Evolutionary conservation across 64 coral and sea anemone species (phyloP).

Genomic region (Pocillopora verrucosa): DNA sequence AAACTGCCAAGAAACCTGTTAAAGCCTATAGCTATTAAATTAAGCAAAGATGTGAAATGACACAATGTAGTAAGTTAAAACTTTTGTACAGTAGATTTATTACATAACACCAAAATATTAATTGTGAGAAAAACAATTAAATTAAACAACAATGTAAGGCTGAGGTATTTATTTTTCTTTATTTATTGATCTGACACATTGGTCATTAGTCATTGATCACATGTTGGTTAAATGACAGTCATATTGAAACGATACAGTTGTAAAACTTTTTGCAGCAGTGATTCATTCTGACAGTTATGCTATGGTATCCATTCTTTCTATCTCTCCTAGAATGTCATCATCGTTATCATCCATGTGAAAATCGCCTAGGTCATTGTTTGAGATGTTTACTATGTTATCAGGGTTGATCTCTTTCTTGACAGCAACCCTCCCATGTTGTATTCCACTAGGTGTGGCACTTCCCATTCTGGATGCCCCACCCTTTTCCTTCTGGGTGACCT

Average conservation of each 20-base stretch:
- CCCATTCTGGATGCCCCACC: not conserved
- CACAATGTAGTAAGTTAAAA: not conserved
- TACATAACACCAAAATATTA: not conserved
- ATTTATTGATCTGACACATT: no score
- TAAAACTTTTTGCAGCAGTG: no score
- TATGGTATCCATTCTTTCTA: constrained; percentile 54
- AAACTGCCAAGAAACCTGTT: no score
- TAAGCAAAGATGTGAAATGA: no score
- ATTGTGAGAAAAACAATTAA: not conserved
- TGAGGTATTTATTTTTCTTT: no score
- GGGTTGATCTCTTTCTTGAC: constrained; percentile 10
- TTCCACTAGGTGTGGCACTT: not conserved
- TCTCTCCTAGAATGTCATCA: constrained; percentile 42
- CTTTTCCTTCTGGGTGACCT: constrained; percentile 8
- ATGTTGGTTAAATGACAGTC: no score
- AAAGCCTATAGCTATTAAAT: no score
- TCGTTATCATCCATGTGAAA: constrained; percentile 45
- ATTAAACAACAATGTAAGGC: no score
- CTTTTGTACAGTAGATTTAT: not conserved
- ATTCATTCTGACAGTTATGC: not conserved
- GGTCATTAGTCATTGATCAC: no score
- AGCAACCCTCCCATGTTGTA: constrained; percentile 2
- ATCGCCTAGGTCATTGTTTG: constrained; percentile 13
- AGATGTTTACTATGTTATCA: not conserved
- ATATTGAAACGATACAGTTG: no score